Evolutionary conservation across 2,113 vertebrate genomes (phyloP).

Genomic region (Ploceus nigricollis): DNA sequence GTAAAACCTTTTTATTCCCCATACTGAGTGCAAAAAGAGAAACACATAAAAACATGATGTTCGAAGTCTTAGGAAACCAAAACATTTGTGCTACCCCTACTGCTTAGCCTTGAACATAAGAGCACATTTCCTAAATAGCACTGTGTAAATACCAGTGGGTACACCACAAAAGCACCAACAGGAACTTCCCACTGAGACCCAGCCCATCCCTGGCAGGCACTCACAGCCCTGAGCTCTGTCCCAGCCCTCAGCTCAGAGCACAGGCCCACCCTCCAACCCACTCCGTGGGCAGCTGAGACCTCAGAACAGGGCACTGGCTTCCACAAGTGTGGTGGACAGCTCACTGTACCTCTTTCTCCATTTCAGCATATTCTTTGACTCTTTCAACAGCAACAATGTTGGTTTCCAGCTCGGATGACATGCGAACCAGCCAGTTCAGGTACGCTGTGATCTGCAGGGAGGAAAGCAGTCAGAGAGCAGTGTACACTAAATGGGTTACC

Average conservation of each 20-base stretch:
- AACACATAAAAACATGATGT: neutral
- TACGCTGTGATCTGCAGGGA: conserved; percentile 83
- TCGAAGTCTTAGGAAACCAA: neutral
- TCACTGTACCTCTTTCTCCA: conserved; percentile 85
- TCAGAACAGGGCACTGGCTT: neutral
- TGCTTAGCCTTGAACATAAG: neutral
- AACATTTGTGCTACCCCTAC: neutral
- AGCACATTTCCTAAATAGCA: neutral
- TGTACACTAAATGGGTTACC: neutral
- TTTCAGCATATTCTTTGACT: conserved; percentile 89
- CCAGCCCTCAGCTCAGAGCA: neutral
- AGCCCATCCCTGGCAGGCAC: neutral
- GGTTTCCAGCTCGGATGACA: conserved; percentile 94
- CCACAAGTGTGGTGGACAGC: neutral
- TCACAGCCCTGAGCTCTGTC: neutral
- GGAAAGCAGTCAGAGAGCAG: neutral
- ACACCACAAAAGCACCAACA: neutral
- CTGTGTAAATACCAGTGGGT: neutral
- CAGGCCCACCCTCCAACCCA: neutral
- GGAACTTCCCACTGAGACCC: neutral
- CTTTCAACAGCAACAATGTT: conserved; percentile 95
- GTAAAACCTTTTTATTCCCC: neutral
- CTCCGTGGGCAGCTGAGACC: neutral
- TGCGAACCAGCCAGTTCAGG: conserved; percentile 94
- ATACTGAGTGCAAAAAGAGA: neutral